phyloP scores from a whole-genome alignment of 2,113 vertebrate genomes.

The Istiophorus platypterus region DNA sequence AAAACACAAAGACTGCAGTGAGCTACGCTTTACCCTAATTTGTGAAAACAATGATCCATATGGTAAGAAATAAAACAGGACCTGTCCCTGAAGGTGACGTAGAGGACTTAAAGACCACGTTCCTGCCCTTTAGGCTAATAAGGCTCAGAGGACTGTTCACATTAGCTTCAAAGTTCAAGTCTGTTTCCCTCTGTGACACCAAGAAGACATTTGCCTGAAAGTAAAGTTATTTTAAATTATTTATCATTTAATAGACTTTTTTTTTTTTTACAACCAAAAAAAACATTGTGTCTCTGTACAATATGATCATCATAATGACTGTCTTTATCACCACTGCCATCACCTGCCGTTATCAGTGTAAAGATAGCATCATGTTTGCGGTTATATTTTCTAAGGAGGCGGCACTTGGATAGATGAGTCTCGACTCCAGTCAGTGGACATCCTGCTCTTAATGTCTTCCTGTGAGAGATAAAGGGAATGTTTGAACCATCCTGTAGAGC shows the following conservation, averaged over 20 bases:
- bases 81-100: not conserved
- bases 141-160: constrained; percentile 33
- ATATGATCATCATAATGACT: constrained; percentile 8
- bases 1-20: not conserved
- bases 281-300: not conserved
- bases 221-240: not conserved
- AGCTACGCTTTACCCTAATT: constrained; percentile 4
- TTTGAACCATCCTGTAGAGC: constrained; percentile 24
- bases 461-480: constrained; percentile 58
- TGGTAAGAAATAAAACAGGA: not conserved
- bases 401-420: constrained; percentile 56
- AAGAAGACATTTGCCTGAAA: constrained; percentile 3
- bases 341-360: constrained; percentile 25
- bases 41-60: not conserved
- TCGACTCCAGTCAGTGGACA: constrained; percentile 53
- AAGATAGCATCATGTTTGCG: constrained; percentile 62
- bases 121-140: constrained; percentile 49
- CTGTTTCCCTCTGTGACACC: not conserved
- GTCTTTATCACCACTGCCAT: constrained; percentile 16
- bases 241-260: not conserved
- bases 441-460: constrained; percentile 77
- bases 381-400: not conserved
- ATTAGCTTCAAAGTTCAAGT: constrained; percentile 53
- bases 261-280: constrained; percentile 1
- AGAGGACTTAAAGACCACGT: constrained; percentile 14